A percentile compares a stretch with the other conserved stretches of the same genome.
Conservation (phyloP, 2,113 vertebrate species). For the Pelusios castaneus region DNA sequence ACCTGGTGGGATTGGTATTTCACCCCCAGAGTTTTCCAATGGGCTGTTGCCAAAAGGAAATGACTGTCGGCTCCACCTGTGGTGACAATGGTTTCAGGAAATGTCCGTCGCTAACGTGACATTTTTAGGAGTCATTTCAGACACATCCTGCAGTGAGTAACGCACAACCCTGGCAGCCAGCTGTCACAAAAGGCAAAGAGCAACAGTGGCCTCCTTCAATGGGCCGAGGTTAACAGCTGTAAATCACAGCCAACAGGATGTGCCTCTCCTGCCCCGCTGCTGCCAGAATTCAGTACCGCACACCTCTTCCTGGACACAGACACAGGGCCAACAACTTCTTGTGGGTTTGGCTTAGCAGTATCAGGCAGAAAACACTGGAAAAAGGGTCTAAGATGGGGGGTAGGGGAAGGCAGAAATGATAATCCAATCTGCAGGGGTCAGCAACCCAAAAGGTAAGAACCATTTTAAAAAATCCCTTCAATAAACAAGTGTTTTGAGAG, state of each 20-base stretch:
- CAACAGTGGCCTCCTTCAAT: slow-evolving; percentile 16
- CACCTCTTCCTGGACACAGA: neutral
- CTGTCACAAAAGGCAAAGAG: neutral
- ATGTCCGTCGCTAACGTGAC: neutral
- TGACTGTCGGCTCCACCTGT: slow-evolving; percentile 3
- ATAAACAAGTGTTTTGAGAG: too few relatives aligned
- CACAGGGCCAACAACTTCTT: neutral
- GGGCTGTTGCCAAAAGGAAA: neutral
- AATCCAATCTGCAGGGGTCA: neutral
- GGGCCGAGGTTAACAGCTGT: neutral
- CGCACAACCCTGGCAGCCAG: neutral
- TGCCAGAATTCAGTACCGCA: neutral
- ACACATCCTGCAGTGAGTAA: neutral
- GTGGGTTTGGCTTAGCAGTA: neutral
- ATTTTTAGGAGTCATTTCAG: neutral
- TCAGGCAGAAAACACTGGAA: neutral
- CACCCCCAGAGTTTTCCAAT: fast-evolving
- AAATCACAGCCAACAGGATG: neutral
- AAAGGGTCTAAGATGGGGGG: neutral
- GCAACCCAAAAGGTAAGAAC: too few relatives aligned
- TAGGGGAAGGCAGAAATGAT: neutral
- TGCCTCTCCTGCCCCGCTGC: neutral
- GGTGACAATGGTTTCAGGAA: neutral
- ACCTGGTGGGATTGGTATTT: neutral
- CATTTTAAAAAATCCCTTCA: too few relatives aligned